A percentile compares a stretch with the other conserved stretches of the same genome.
Evolutionary conservation across 2,888 invertebrate species (phyloP).

Genomic region (Orthonevra nobilis): DNA sequence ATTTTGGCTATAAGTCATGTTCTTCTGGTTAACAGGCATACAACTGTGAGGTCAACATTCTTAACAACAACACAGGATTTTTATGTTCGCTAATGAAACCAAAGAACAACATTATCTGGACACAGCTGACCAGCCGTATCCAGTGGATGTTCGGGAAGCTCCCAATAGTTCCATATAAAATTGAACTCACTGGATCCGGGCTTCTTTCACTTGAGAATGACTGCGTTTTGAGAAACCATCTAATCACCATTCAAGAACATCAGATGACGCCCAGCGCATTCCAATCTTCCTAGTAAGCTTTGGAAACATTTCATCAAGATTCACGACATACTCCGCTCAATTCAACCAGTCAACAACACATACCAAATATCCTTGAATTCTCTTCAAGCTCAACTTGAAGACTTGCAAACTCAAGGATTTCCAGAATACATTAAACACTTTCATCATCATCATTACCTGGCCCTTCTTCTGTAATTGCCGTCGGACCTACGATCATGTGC

Average conservation of each 20-base stretch:
- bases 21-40: too few species aligned
- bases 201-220: neutral
- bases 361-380: neutral
- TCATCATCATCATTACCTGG: neutral
- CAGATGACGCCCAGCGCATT: neutral
- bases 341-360: neutral
- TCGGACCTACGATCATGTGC: neutral
- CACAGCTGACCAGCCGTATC: too few species aligned
- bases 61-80: too few species aligned
- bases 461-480: too few species aligned
- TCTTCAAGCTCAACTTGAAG: neutral
- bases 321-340: neutral
- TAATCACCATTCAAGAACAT: constrained; percentile 2
- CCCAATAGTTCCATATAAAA: neutral
- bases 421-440: neutral
- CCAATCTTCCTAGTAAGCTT: constrained; percentile 4
- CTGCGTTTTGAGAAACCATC: constrained; percentile 1
- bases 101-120: neutral
- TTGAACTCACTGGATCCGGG: neutral
- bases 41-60: neutral
- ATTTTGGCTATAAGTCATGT: neutral
- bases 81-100: too few species aligned
- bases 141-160: neutral
- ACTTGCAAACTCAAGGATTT: neutral
- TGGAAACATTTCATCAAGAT: neutral